Conservation (phyloP, 2,113 vertebrate genomes). For the Eclectus roratus region DNA sequence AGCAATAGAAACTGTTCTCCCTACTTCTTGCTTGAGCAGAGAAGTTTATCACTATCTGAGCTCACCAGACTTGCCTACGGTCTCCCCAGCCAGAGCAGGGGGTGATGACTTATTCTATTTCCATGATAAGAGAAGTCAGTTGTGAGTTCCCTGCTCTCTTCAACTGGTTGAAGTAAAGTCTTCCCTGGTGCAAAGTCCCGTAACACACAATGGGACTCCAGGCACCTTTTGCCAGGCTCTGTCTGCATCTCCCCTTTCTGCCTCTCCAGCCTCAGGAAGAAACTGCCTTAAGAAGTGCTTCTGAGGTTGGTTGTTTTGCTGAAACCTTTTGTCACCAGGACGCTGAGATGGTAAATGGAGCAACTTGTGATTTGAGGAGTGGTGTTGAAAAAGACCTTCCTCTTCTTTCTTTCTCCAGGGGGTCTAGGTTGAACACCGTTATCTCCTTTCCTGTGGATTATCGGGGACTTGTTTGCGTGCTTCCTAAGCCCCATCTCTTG, state of each 20-base stretch:
- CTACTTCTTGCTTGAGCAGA: neutral
- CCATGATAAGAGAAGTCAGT: neutral
- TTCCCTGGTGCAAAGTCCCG: neutral
- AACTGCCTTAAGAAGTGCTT: neutral
- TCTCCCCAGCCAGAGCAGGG: neutral
- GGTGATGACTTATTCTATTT: neutral
- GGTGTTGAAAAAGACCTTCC: constrained; percentile 27
- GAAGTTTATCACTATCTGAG: neutral
- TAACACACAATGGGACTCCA: neutral
- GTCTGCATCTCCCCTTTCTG: neutral
- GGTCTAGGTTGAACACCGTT: neutral
- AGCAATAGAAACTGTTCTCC: neutral
- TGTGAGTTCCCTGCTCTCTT: neutral
- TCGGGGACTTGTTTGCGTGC: neutral
- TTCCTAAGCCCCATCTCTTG: neutral
- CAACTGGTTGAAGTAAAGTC: neutral
- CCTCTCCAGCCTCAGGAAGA: neutral
- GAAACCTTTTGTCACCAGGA: neutral
- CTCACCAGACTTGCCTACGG: neutral
- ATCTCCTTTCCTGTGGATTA: constrained; percentile 27
- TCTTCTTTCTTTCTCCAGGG: neutral
- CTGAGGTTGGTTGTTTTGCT: neutral
- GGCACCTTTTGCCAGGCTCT: neutral
- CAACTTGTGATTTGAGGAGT: neutral
- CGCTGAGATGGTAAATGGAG: neutral